Evolutionary conservation across 2,113 vertebrate genomes (phyloP).

Genomic region (Colistium nudipinnis): DNA sequence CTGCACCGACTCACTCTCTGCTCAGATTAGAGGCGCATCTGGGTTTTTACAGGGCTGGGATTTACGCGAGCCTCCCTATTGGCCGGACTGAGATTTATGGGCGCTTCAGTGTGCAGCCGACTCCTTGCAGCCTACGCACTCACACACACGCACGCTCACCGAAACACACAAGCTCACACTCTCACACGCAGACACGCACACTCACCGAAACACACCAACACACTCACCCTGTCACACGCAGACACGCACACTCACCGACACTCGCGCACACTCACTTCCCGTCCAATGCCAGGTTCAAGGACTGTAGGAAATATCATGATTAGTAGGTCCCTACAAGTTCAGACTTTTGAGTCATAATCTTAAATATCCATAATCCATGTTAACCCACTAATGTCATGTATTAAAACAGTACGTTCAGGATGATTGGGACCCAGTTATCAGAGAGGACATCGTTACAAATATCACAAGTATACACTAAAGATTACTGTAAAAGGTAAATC

Average conservation of each 20-base stretch:
- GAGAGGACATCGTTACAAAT: too few species aligned
- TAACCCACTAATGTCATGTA: too few species aligned
- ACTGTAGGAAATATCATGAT: conserved; percentile 41
- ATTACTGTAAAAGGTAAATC: too few species aligned
- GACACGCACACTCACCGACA: background rate
- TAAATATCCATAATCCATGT: too few species aligned
- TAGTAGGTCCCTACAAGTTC: too few species aligned
- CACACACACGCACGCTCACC: background rate
- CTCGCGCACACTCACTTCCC: conserved; percentile 20
- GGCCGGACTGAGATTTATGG: conserved; percentile 60
- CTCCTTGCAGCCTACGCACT: conserved; percentile 5
- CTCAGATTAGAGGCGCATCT: conserved; percentile 16
- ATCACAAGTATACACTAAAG: too few species aligned
- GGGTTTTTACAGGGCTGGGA: conserved; percentile 59
- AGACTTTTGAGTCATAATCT: too few species aligned
- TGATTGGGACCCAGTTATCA: too few species aligned
- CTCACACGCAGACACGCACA: conserved; percentile 9
- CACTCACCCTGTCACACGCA: conserved; percentile 11
- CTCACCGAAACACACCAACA: background rate
- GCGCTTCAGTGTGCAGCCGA: conserved; percentile 21
- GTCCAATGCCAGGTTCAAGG: conserved; percentile 45
- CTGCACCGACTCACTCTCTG: conserved; percentile 12
- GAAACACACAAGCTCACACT: background rate
- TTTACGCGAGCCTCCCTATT: conserved; percentile 56
- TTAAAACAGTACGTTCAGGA: too few species aligned